Evolutionary conservation across 2,888 invertebrate species (phyloP).

Genomic region (Amorpha juglandis): DNA sequence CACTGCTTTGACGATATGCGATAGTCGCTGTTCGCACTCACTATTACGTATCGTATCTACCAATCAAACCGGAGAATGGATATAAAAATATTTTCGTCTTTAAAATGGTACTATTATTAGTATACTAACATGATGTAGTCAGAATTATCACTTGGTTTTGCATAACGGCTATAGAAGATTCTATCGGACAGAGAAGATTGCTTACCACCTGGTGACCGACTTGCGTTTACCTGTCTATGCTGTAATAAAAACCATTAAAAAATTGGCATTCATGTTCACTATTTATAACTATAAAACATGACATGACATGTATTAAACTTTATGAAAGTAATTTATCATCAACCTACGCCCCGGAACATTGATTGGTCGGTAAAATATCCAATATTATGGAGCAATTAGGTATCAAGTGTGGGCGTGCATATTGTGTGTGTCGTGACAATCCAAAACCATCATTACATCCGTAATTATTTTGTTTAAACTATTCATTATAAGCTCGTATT

Average conservation of each 20-base stretch:
- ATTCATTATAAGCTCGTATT: constrained; percentile 38
- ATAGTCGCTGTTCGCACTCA: not conserved
- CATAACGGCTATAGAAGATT: no score
- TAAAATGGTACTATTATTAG: no score
- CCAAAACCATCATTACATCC: constrained; percentile 33
- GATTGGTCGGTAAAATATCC: constrained; percentile 26
- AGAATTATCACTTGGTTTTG: no score
- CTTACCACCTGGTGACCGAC: no score
- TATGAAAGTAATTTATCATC: constrained; percentile 18
- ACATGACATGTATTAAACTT: constrained; percentile 19
- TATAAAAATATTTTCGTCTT: not conserved
- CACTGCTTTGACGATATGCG: constrained; percentile 26
- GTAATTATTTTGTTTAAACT: constrained; percentile 42
- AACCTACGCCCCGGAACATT: constrained; percentile 14
- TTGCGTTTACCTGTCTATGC: no score
- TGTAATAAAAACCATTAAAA: no score
- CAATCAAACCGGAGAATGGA: constrained; percentile 8
- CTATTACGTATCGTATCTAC: not conserved
- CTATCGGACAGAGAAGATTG: no score
- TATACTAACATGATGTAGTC: no score
- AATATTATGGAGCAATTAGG: constrained; percentile 59
- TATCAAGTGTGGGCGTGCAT: constrained; percentile 53
- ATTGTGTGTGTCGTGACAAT: constrained; percentile 39
- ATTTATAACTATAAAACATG: not conserved
- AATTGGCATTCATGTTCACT: constrained; percentile 2